Conservation (phyloP, 1,140 invertebrate species). For the Holcopasites calliopsidis region DNA sequence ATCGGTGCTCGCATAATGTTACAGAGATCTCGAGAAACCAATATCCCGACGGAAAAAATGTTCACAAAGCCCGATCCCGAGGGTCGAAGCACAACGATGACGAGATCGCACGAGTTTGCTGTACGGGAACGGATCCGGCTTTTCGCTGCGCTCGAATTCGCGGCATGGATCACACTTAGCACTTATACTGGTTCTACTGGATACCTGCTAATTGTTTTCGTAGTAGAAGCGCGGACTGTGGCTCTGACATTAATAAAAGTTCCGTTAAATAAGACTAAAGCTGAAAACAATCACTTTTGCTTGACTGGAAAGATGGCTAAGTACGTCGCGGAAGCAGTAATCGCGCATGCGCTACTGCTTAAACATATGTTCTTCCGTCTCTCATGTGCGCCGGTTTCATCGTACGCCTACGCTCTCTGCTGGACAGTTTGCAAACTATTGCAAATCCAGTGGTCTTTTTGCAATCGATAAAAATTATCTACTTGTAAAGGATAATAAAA, state of each 20-base stretch:
- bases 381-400: slow-evolving; percentile 63
- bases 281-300: slow-evolving; percentile 79
- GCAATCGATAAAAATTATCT: slow-evolving; percentile 10
- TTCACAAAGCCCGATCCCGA: slow-evolving; percentile 35
- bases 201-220: slow-evolving; percentile 97
- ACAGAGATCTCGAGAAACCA: neutral
- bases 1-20: slow-evolving; percentile 6
- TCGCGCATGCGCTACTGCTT: slow-evolving; percentile 74
- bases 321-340: slow-evolving; percentile 75
- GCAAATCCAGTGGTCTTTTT: neutral
- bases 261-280: slow-evolving; percentile 79
- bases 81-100: slow-evolving; percentile 53
- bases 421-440: slow-evolving; percentile 27
- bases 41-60: slow-evolving; percentile 20
- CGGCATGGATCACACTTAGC: slow-evolving; percentile 39
- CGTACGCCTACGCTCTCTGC: slow-evolving; percentile 20
- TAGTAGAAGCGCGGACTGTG: slow-evolving; percentile 95
- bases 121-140: slow-evolving; percentile 66
- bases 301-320: slow-evolving; percentile 78
- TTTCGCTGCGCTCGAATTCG: slow-evolving; percentile 48
- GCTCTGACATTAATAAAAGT: slow-evolving; percentile 93
- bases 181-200: slow-evolving; percentile 50
- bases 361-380: slow-evolving; percentile 79
- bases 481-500: slow-evolving; percentile 2
- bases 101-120: slow-evolving; percentile 67